Evolutionary conservation across 2,113 vertebrate genomes (phyloP).

Genomic region (Aythya baeri): DNA sequence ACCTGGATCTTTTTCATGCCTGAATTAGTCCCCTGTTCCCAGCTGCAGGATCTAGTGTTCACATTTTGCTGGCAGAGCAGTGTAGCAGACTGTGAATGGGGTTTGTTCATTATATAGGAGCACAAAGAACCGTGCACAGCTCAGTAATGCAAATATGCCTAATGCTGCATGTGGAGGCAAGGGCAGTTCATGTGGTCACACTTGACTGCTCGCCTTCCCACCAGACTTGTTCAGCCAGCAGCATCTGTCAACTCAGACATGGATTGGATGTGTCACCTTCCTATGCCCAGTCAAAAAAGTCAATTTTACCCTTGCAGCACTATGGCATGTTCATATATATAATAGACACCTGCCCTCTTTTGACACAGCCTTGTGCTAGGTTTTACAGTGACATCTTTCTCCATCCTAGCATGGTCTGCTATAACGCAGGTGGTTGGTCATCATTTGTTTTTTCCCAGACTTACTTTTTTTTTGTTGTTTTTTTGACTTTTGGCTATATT

Average conservation of each 20-base stretch:
- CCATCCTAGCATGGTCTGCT: neutral
- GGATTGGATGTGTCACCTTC: neutral
- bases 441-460: rapidly evolving
- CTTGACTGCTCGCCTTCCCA: neutral
- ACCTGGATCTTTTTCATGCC: neutral
- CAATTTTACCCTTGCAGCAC: neutral
- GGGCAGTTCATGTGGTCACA: rapidly evolving
- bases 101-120: rapidly evolving
- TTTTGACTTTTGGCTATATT: neutral
- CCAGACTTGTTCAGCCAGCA: neutral
- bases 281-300: neutral
- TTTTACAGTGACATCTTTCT: neutral
- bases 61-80: neutral
- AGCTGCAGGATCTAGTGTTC: neutral
- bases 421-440: rapidly evolving
- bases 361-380: neutral
- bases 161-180: neutral
- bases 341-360: neutral
- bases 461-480: neutral
- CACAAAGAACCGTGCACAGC: neutral
- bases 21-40: neutral
- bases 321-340: neutral
- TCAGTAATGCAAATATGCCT: neutral
- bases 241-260: neutral
- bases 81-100: neutral